Percentiles rank a stretch among this genome's conserved stretches.
These are phyloP conservation scores for Varanus salvator DNA, from an alignment of 2,113 vertebrate genomes.

Conservation along the genomic window DNA sequence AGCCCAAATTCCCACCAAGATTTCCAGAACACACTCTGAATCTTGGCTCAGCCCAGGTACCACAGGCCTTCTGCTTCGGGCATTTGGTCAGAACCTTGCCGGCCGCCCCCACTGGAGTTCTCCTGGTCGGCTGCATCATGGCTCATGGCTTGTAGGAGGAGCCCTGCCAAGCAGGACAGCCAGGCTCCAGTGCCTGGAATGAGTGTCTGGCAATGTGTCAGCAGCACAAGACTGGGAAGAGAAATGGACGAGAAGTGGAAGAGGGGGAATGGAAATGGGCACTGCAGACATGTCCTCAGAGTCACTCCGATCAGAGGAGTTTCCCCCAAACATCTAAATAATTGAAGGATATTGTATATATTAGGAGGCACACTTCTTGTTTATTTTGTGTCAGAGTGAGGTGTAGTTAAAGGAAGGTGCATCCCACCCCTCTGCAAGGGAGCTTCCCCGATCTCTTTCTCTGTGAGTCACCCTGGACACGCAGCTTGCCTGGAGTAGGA, in stretches of 20 bases:
- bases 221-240: too few species aligned
- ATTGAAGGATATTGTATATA: background rate
- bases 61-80: background rate
- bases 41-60: background rate
- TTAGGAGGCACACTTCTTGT: background rate
- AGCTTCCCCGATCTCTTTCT: too few species aligned
- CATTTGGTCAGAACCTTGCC: background rate
- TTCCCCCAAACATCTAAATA: background rate
- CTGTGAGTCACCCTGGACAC: background rate
- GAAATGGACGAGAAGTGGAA: too few species aligned
- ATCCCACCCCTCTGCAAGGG: too few species aligned
- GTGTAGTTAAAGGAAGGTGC: too few species aligned
- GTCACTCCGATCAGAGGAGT: too few species aligned
- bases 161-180: background rate
- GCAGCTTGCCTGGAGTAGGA: too few species aligned
- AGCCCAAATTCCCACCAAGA: constrained; percentile 16
- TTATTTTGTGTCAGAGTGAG: background rate
- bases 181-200: background rate
- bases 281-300: background rate
- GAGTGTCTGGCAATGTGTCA: background rate
- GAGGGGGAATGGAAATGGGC: too few species aligned
- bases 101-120: background rate
- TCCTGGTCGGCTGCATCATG: too few species aligned
- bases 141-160: too few species aligned
- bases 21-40: background rate